Conservation (phyloP, 2,888 invertebrate genomes). For the Microplitis deprimator region DNA sequence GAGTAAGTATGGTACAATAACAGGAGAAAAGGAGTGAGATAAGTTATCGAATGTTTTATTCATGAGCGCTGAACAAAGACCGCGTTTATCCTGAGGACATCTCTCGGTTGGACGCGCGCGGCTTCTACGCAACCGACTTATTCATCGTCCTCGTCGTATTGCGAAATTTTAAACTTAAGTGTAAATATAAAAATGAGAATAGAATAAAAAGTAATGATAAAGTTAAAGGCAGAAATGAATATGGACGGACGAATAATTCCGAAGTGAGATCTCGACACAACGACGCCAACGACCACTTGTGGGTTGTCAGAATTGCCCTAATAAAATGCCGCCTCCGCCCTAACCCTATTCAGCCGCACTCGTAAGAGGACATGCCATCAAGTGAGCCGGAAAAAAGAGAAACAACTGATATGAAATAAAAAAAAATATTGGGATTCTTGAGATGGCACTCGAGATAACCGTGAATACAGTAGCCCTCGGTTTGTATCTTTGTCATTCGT, state of each 20-base stretch:
- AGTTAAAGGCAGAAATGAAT: not conserved
- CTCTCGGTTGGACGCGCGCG: slow-evolving; percentile 58
- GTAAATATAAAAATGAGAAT: not conserved
- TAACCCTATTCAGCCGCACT: slow-evolving; percentile 27
- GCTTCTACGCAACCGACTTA: slow-evolving; percentile 51
- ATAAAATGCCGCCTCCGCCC: slow-evolving; percentile 62
- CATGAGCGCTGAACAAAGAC: slow-evolving; percentile 70
- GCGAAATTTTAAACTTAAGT: not conserved
- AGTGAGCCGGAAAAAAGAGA: slow-evolving; percentile 48
- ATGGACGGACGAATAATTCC: slow-evolving; percentile 17
- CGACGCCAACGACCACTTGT: slow-evolving; percentile 59
- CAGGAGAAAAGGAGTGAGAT: slow-evolving; percentile 56
- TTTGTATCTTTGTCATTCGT: slow-evolving; percentile 64
- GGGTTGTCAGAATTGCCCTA: slow-evolving; percentile 66
- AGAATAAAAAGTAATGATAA: not conserved
- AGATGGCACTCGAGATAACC: slow-evolving; percentile 47
- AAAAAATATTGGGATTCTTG: slow-evolving; percentile 19
- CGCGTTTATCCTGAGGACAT: slow-evolving; percentile 70
- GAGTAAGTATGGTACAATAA: slow-evolving; percentile 42
- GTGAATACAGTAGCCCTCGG: slow-evolving; percentile 57
- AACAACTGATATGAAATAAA: not conserved
- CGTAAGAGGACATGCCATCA: slow-evolving; percentile 37
- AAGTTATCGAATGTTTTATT: slow-evolving; percentile 71
- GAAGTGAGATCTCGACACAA: slow-evolving; percentile 30
- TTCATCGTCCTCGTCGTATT: slow-evolving; percentile 34